phyloP scores from a whole-genome alignment of 2,888 invertebrate species.

The Hemithea aestivaria region DNA sequence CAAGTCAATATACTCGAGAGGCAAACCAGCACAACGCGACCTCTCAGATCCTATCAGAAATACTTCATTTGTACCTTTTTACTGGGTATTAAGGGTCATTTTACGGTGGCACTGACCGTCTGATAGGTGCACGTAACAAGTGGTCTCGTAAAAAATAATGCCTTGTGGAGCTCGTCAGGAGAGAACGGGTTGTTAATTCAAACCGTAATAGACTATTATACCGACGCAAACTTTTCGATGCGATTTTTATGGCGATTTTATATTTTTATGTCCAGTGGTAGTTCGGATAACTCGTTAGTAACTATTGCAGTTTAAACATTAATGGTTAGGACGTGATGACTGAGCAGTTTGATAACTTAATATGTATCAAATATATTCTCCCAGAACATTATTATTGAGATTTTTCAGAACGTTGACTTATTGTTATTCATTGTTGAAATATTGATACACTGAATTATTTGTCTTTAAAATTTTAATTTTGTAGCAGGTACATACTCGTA shows the following conservation, averaged over 20 bases:
- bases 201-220: conserved; percentile 15
- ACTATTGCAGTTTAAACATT: too few relatives aligned
- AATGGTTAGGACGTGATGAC: too few relatives aligned
- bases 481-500: too few relatives aligned
- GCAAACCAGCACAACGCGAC: conserved; percentile 22
- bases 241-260: conserved; percentile 7
- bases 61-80: conserved; percentile 4
- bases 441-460: too few relatives aligned
- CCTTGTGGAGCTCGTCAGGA: conserved; percentile 24
- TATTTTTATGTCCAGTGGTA: conserved; percentile 3
- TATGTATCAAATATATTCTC: too few relatives aligned
- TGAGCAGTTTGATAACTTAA: too few relatives aligned
- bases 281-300: too few relatives aligned
- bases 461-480: too few relatives aligned
- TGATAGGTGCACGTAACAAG: conserved; percentile 40
- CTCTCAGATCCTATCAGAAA: conserved; percentile 11
- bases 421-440: too few relatives aligned
- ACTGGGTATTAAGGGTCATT: conserved; percentile 14
- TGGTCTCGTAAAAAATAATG: conserved; percentile 45
- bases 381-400: too few relatives aligned
- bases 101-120: conserved; percentile 29
- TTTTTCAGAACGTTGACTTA: too few relatives aligned
- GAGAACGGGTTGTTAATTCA: conserved; percentile 29
- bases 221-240: conserved; percentile 8
- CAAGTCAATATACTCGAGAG: conserved; percentile 23